These are phyloP conservation scores for Drosophila leonis DNA, from an alignment of 2,888 invertebrate species.

Conservation along the genomic window DNA sequence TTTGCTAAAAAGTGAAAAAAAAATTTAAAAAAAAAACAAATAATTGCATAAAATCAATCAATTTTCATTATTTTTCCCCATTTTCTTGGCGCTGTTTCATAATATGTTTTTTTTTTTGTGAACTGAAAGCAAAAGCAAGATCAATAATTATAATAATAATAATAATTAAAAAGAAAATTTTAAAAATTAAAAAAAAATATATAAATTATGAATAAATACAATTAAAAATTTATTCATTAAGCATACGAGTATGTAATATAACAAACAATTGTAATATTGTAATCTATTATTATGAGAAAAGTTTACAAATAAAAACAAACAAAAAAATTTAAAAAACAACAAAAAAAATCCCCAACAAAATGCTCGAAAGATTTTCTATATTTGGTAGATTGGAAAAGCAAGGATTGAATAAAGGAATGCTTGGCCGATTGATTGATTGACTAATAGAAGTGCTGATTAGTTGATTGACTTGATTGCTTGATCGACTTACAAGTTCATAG, in stretches of 20 bases:
- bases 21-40: neutral
- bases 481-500: no score
- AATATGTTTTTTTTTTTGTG: constrained; percentile 8
- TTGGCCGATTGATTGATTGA: neutral
- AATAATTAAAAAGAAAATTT: neutral
- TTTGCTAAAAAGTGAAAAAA: neutral
- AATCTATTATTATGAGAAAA: constrained; percentile 32
- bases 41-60: neutral
- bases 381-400: no score
- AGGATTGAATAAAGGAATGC: no score
- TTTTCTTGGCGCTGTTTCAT: constrained; percentile 10
- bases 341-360: constrained; percentile 9
- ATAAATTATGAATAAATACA: constrained; percentile 14
- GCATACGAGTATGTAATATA: constrained; percentile 28
- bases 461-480: neutral
- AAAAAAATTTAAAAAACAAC: constrained; percentile 13
- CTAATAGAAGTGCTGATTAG: neutral
- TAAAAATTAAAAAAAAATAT: neutral
- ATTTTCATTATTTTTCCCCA: neutral
- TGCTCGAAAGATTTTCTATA: neutral
- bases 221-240: constrained; percentile 22
- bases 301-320: constrained; percentile 40
- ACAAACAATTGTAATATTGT: constrained; percentile 33
- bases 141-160: constrained; percentile 9
- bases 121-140: constrained; percentile 22